A percentile compares a stretch with the other conserved stretches of the same genome.
phyloP scores from a whole-genome alignment of 2,888 invertebrate species.

The Drosophila prostipennis region DNA sequence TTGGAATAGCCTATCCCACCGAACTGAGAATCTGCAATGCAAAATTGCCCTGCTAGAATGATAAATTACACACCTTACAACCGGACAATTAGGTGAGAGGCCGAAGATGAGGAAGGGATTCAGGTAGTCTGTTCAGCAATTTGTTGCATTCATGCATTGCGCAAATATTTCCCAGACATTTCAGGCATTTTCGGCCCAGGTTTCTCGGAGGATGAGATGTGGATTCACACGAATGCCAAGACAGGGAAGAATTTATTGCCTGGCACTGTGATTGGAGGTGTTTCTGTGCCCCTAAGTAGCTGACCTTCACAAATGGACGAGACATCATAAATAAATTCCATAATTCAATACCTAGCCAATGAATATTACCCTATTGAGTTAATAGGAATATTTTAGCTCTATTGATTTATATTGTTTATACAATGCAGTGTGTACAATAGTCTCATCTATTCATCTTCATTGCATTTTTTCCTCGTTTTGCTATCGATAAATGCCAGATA shows the following conservation, averaged over 20 bases:
- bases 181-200: conserved; percentile 31
- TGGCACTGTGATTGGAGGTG: conserved; percentile 17
- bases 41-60: conserved; percentile 62
- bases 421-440: background rate
- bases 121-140: conserved; percentile 40
- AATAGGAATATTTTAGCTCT: background rate
- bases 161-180: conserved; percentile 66
- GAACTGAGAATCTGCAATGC: conserved; percentile 59
- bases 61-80: conserved; percentile 72
- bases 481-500: conserved; percentile 43
- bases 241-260: conserved; percentile 30
- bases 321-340: background rate
- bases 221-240: conserved; percentile 21
- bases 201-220: background rate
- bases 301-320: background rate
- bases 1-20: background rate
- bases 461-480: conserved; percentile 9
- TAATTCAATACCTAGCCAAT: background rate
- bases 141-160: conserved; percentile 64
- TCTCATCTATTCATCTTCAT: conserved; percentile 1
- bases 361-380: background rate
- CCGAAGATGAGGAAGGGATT: conserved; percentile 1
- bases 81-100: conserved; percentile 18
- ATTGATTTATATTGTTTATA: background rate
- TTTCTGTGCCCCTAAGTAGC: conserved; percentile 2